Conservation (phyloP, 2,888 invertebrate species). For the Mimachlamys varia region DNA sequence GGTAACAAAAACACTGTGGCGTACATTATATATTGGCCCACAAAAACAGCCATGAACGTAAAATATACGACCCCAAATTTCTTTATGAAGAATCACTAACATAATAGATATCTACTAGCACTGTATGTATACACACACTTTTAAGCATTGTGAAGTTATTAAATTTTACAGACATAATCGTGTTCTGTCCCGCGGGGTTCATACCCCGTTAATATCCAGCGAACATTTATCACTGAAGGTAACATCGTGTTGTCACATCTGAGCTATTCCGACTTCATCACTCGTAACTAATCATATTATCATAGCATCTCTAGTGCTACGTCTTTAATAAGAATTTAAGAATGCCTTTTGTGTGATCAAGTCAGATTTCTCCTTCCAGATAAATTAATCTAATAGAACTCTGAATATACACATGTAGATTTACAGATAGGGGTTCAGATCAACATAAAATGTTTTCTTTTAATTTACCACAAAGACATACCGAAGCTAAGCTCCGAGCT, state of each 20-base stretch:
- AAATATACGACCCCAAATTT: no score
- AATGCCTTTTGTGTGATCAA: not conserved
- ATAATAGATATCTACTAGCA: no score
- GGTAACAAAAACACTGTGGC: constrained; percentile 24
- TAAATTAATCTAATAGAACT: not conserved
- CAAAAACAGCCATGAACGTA: not conserved
- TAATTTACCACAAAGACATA: constrained; percentile 22
- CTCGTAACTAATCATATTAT: not conserved
- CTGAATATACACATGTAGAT: not conserved
- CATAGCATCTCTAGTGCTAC: not conserved
- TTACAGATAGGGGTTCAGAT: not conserved
- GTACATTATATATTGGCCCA: not conserved
- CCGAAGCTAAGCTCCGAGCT: not conserved
- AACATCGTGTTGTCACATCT: not conserved
- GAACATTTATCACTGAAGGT: not conserved
- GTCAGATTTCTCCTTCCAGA: constrained; percentile 3
- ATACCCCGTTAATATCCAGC: not conserved
- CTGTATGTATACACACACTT: not conserved
- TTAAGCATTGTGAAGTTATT: not conserved
- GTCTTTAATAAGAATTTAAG: not conserved
- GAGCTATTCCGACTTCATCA: not conserved
- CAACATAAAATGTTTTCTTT: constrained; percentile 22
- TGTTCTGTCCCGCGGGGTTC: not conserved
- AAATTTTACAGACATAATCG: not conserved
- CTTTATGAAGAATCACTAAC: no score